A percentile compares a stretch with the other conserved stretches of the same genome.
Evolutionary conservation across 92 coral and sea anemone genomes (phyloP).

Genomic region (Plumapathes pennacea): DNA sequence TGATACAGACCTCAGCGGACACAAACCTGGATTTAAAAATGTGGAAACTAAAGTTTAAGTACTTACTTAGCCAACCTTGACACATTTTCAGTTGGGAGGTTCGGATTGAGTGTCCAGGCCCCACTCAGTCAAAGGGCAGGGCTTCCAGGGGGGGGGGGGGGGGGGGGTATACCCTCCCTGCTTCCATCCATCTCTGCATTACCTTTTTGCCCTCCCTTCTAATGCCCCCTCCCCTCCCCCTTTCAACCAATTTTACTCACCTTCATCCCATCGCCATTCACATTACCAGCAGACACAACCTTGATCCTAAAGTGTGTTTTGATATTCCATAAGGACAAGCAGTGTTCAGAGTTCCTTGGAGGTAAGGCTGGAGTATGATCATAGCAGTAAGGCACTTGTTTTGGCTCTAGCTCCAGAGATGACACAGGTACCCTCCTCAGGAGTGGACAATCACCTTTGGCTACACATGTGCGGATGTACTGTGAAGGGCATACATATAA

Average conservation of each 20-base stretch:
- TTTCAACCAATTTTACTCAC: slow-evolving; percentile 48
- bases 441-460: slow-evolving; percentile 66
- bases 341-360: slow-evolving; percentile 43
- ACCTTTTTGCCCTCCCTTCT: no score
- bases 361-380: slow-evolving; percentile 75
- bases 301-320: slow-evolving; percentile 70
- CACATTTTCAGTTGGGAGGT: no score
- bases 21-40: slow-evolving; percentile 73
- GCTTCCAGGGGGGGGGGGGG: no score
- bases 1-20: slow-evolving; percentile 89
- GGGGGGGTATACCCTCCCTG: no score
- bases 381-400: slow-evolving; percentile 34
- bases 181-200: no score
- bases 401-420: slow-evolving; percentile 73
- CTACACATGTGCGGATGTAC: slow-evolving; percentile 88
- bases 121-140: no score
- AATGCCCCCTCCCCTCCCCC: background rate
- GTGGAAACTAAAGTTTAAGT: no score
- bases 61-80: no score
- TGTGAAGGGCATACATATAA: no score
- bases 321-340: slow-evolving; percentile 83
- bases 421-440: slow-evolving; percentile 69
- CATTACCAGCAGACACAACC: slow-evolving; percentile 80
- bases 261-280: slow-evolving; percentile 74
- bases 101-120: no score